Conservation (phyloP, 2,888 invertebrate genomes). For the Antitype chi region DNA sequence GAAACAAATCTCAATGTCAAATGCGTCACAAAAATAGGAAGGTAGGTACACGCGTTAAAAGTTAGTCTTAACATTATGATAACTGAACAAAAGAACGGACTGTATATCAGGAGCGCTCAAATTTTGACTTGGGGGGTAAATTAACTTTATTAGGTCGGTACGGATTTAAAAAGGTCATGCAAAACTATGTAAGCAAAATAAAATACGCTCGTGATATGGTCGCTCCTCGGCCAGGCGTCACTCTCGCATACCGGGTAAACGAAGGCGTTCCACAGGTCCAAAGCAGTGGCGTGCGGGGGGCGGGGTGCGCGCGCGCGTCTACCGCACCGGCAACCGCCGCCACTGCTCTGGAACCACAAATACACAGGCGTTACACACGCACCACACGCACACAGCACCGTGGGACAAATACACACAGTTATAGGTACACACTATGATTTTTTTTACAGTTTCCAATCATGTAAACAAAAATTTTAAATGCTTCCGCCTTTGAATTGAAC, state of each 20-base stretch:
- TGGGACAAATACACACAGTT: slow-evolving; percentile 68
- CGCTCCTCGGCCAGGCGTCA: slow-evolving; percentile 82
- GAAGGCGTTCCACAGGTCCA: slow-evolving; percentile 92
- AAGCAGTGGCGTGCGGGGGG: slow-evolving; percentile 93
- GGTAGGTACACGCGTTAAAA: slow-evolving; percentile 50
- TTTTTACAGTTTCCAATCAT: slow-evolving; percentile 40
- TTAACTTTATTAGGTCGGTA: slow-evolving; percentile 12
- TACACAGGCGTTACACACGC: slow-evolving; percentile 85
- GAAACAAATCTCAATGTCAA: slow-evolving; percentile 43
- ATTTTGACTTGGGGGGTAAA: slow-evolving; percentile 9
- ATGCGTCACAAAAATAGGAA: slow-evolving; percentile 38
- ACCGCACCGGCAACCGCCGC: slow-evolving; percentile 90
- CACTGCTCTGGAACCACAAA: slow-evolving; percentile 91
- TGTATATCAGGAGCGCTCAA: slow-evolving; percentile 66
- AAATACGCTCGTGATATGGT: slow-evolving; percentile 71
- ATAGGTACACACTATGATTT: slow-evolving; percentile 50
- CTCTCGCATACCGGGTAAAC: slow-evolving; percentile 92
- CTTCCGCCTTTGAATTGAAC: slow-evolving; percentile 4
- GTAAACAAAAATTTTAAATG: slow-evolving; percentile 30
- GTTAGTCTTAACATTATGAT: slow-evolving; percentile 43
- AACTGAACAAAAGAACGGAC: slow-evolving; percentile 69
- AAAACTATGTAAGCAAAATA: slow-evolving; percentile 54
- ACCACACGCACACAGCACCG: slow-evolving; percentile 69
- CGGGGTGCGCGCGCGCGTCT: slow-evolving; percentile 91
- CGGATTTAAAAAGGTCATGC: slow-evolving; percentile 38